Percentiles rank a stretch among this genome's conserved stretches.
phyloP scores from a whole-genome alignment of 2,888 invertebrate genomes.

The Escarpia spicata region DNA sequence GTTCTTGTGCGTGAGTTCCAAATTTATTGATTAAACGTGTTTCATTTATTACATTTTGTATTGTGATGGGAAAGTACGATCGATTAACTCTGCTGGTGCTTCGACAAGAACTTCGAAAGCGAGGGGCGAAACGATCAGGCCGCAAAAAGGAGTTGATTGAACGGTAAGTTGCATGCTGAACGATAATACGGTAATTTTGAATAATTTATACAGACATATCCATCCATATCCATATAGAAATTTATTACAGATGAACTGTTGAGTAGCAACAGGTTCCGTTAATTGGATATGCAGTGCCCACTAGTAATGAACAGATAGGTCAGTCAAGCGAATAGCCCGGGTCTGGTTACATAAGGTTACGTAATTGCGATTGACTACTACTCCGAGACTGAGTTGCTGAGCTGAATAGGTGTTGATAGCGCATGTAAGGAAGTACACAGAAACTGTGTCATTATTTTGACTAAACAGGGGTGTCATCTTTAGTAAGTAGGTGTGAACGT shows the following conservation, averaged over 20 bases:
- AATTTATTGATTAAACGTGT: background rate
- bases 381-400: background rate
- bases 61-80: background rate
- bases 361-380: background rate
- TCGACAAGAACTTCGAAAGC: background rate
- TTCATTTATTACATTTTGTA: background rate
- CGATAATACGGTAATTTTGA: background rate
- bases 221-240: too few relatives aligned
- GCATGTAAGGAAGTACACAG: background rate
- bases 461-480: background rate
- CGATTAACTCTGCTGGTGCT: background rate
- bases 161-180: background rate
- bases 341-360: background rate
- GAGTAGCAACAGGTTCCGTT: background rate
- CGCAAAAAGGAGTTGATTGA: background rate
- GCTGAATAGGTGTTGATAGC: background rate
- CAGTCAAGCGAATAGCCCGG: background rate
- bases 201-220: background rate
- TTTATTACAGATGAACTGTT: background rate
- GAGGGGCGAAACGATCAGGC: background rate
- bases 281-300: background rate
- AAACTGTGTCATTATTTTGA: background rate
- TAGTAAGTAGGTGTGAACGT: background rate
- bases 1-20: background rate
- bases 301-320: background rate